Evolutionary conservation across 1,140 invertebrate species (phyloP), one percentile per base, ranked within the genome.

Genomic region (Ylistrum balloti): DNA sequence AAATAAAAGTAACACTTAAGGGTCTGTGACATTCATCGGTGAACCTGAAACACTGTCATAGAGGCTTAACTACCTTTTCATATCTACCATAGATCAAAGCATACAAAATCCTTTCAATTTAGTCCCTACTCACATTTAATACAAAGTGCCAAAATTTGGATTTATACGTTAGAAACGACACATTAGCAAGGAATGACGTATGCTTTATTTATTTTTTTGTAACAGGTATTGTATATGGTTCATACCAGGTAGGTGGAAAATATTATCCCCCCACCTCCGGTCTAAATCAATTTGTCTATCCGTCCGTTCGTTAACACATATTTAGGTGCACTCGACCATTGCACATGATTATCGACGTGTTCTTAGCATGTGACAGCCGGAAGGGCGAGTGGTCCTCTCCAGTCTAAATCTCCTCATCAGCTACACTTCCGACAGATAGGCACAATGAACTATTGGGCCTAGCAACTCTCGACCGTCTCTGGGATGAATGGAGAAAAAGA

Each of bases 401-500:
- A 17, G 56, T 28, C 56, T 74, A 74, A 74, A 74, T 74, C 56
- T 74, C 56, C 56, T 74, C 56, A 74, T 74, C 56, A 74, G 28
- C 56, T 74, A 22, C 56, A 28, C 56, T 74, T 74, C 56, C 56
- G 56, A 74, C 56, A 74, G 56, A 74, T n/a, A 17, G 56, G 17
- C 56, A 74, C 56, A 74, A 74, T 74, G 56, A 74, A 74, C 56
- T 74, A 17, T 11, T 74, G 5, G 56, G 56, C 56, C 56, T 74
- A 74, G 28, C 56, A 74, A 74, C 56, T 28, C 56, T 74, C 9
- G 56, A 5, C 3, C n/a, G 56, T 28, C 22, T 28, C 56, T 22
- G 56, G 56, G 56, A 28, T 74, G 56, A 74, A 74, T 74, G 56
- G n/a, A 74, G 56, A 74, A 74, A 74, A 22, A 74, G 56, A 74